Percentiles rank a stretch among this genome's conserved stretches.
These are phyloP conservation scores for Drosophila cracens DNA, from an alignment of 2,888 invertebrate genomes.

Conservation along the genomic window DNA sequence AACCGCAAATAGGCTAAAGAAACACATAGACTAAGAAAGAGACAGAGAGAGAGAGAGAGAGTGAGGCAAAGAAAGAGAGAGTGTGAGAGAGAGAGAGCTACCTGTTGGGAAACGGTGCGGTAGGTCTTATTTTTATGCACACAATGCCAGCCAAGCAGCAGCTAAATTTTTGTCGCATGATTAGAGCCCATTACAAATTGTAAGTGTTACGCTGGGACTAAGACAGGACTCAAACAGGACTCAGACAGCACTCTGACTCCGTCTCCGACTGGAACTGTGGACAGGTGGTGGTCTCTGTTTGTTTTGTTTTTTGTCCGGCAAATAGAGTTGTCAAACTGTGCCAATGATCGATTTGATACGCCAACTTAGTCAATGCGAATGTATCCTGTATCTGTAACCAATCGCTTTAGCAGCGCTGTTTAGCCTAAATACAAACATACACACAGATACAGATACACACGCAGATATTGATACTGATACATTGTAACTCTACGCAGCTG, in stretches of 20 bases:
- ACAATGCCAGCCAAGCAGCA: constrained; percentile 11
- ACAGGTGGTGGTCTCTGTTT: constrained; percentile 29
- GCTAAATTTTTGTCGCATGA: constrained; percentile 67
- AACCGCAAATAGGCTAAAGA: constrained; percentile 61
- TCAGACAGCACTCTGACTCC: constrained; percentile 21
- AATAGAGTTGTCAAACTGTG: constrained; percentile 81
- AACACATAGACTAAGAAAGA: not conserved
- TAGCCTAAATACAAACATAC: constrained; percentile 60
- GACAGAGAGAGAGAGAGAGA: not conserved
- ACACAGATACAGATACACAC: not conserved
- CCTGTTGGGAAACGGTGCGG: constrained; percentile 69
- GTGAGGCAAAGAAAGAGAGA: not conserved
- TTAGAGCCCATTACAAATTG: constrained; percentile 79
- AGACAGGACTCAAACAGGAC: constrained; percentile 2
- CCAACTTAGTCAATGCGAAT: constrained; percentile 71
- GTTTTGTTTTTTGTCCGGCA: constrained; percentile 32
- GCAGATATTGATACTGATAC: constrained; percentile 6
- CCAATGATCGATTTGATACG: constrained; percentile 82
- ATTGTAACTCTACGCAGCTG: constrained; percentile 35
- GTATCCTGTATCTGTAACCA: constrained; percentile 42
- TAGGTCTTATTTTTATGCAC: constrained; percentile 58
- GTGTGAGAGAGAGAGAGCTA: constrained; percentile 31
- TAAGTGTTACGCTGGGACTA: constrained; percentile 73
- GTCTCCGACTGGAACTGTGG: constrained; percentile 16
- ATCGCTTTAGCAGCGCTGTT: constrained; percentile 77